Evolutionary conservation across 1,140 invertebrate species (phyloP), one percentile per base, ranked within the genome.

Genomic region (Cylas formicarius): DNA sequence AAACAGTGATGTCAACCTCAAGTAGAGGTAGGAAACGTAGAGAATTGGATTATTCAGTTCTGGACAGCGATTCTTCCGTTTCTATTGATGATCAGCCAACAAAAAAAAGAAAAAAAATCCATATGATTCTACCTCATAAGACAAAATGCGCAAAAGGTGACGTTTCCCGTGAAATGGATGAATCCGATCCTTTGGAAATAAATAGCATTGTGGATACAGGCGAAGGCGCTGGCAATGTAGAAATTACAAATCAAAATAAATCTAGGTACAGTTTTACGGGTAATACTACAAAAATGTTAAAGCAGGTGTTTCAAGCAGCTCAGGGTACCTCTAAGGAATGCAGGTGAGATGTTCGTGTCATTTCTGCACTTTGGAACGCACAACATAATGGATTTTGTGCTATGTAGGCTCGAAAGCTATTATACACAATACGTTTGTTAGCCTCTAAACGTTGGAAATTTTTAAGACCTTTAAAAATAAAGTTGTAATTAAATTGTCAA

Each of bases 21-120:
- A 16, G 10, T 20, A 8, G 33, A 35, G 33, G 33, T 14, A 35
- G 33, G 11, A 35, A 35, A 35, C 11, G 13, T n/a, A 35, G 22
- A 16, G 14, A 19, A 18, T 5, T 35, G 11, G 22, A 35, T 35
- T 35, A 35, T 19, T 35, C 14, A 14, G 10, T 35, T 2, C 11
- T 35, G 11, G 33, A 35, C 18, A 35, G 22, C n/a, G n/a, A n/a
- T n/a, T n/a, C n/a, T 18, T 16, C 33, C 18, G 18, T 20, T 19
- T 7, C 7, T 20, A 2, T 8, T 17, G 33, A 35, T 5, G 2
- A 18, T 2, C 4, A 17, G 2, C 4, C 4, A 2, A 33, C 14
- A 33, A 16, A n/a, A 33, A 3, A 10, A 33, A 17, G 17, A 34
- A 18, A 14, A 34, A 34, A 34, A 3, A n/a, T 6, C 4, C 4